phyloP scores from a whole-genome alignment of 1,140 invertebrate species.

The Drosophila nebulosa region DNA sequence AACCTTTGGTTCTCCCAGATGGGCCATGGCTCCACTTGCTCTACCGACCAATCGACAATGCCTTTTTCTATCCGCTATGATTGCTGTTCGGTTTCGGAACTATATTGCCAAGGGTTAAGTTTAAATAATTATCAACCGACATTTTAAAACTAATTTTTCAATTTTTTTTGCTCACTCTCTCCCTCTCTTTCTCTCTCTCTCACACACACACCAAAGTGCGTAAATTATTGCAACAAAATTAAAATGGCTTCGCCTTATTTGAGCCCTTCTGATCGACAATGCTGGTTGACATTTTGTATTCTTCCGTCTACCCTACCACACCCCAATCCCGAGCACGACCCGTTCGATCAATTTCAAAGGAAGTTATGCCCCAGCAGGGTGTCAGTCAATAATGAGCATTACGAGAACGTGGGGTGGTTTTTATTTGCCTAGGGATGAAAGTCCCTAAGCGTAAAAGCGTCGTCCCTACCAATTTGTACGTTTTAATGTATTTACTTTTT shows the following conservation, averaged over 20 bases:
- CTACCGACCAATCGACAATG: no score
- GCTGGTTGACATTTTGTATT: constrained; percentile 25
- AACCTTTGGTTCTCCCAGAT: no score
- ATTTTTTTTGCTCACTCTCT: no score
- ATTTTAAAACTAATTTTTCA: constrained; percentile 59
- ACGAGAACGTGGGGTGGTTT: constrained; percentile 22
- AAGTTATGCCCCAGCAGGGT: constrained; percentile 26
- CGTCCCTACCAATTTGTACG: constrained; percentile 59
- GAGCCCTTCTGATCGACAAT: constrained; percentile 5
- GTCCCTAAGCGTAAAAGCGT: no score
- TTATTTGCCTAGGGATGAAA: constrained; percentile 36
- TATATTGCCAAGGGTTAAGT: no score
- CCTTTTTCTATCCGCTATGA: no score
- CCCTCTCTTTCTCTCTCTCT: constrained; percentile 18
- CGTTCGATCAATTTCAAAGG: constrained; percentile 52
- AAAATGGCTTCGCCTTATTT: not conserved
- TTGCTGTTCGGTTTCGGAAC: no score
- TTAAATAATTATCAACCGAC: constrained; percentile 69
- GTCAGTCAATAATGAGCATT: not conserved
- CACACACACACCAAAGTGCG: constrained; percentile 28
- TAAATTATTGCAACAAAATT: constrained; percentile 17
- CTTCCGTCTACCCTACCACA: not conserved
- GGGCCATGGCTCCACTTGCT: no score
- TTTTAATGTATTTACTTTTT: constrained; percentile 61
- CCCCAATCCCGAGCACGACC: not conserved